Conservation (phyloP, 2,888 invertebrate species). For the Hirtodrosophila alboralis region DNA sequence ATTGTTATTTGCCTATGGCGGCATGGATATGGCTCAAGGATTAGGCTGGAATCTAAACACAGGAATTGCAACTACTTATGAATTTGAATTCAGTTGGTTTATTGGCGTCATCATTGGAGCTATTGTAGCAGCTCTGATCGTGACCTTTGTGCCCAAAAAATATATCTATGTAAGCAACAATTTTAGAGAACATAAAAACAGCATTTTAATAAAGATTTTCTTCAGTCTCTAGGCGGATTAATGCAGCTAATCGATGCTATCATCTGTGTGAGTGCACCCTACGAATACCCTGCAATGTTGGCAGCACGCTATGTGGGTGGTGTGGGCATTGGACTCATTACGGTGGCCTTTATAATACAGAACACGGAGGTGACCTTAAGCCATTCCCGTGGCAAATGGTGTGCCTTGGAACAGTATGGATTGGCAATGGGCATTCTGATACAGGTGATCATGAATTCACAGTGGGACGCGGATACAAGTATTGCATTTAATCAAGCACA, state of each 20-base stretch:
- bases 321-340: slow-evolving; percentile 71
- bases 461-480: slow-evolving; percentile 37
- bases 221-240: slow-evolving; percentile 45
- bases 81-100: slow-evolving; percentile 75
- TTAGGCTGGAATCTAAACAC: slow-evolving; percentile 64
- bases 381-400: slow-evolving; percentile 63
- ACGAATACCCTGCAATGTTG: slow-evolving; percentile 49
- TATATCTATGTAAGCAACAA: slow-evolving; percentile 54
- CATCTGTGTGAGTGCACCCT: slow-evolving; percentile 66
- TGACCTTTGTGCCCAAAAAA: slow-evolving; percentile 53
- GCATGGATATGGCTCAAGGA: slow-evolving; percentile 75
- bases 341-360: slow-evolving; percentile 71
- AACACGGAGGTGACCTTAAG: slow-evolving; percentile 67
- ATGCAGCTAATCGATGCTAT: slow-evolving; percentile 70
- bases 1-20: slow-evolving; percentile 64
- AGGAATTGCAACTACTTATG: slow-evolving; percentile 21
- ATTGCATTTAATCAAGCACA: slow-evolving; percentile 61
- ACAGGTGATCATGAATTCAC: slow-evolving; percentile 66
- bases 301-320: slow-evolving; percentile 78
- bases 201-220: not conserved
- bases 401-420: slow-evolving; percentile 71
- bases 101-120: slow-evolving; percentile 75
- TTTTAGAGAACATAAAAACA: too few relatives aligned
- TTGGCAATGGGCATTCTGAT: slow-evolving; percentile 65
- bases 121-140: slow-evolving; percentile 53